phyloP scores from a whole-genome alignment of 2,113 vertebrate species.

The Microtus montanus region DNA sequence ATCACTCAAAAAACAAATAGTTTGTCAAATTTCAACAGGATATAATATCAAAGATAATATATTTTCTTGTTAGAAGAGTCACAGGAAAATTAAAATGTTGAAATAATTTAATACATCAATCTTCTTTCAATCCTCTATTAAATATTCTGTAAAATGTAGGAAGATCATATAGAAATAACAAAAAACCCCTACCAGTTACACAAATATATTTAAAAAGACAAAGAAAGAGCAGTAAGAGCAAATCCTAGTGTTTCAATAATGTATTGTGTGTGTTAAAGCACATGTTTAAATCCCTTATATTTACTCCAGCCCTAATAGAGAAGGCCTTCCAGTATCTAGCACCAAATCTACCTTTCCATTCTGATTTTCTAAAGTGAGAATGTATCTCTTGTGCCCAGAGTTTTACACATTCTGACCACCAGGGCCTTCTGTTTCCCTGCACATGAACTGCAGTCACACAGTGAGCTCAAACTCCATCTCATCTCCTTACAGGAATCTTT shows the following conservation, averaged over 20 bases:
- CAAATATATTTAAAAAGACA: slow-evolving; percentile 27
- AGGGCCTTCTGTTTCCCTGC: neutral
- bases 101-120: neutral
- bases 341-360: neutral
- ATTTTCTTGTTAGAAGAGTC: neutral
- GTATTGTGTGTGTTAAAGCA: neutral
- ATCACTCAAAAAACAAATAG: slow-evolving; percentile 2
- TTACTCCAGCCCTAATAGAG: neutral
- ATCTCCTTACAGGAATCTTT: neutral
- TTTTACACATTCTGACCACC: neutral
- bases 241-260: neutral
- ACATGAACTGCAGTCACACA: neutral
- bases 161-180: slow-evolving; percentile 12
- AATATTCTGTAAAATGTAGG: neutral
- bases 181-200: slow-evolving; percentile 16
- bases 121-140: slow-evolving; percentile 29
- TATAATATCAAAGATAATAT: neutral
- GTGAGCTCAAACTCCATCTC: neutral
- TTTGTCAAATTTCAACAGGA: slow-evolving; percentile 36
- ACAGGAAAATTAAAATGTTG: slow-evolving; percentile 7
- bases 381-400: neutral
- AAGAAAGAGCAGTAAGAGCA: neutral
- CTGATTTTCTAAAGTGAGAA: neutral
- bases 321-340: neutral
- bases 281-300: neutral